A percentile compares a stretch with the other conserved stretches of the same genome.
phyloP scores from a whole-genome alignment of 2,888 invertebrate genomes.

The Lymantria monacha region DNA sequence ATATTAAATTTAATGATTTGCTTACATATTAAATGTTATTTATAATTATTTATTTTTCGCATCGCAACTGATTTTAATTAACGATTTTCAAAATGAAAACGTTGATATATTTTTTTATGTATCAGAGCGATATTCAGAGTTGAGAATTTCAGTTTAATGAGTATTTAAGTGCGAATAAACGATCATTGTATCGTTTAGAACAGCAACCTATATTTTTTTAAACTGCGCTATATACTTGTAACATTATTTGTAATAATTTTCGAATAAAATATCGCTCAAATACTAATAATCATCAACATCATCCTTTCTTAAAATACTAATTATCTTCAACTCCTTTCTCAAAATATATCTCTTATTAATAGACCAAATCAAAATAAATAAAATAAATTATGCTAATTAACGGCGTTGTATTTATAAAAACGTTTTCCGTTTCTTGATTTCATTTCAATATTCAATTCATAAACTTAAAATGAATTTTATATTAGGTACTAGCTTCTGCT shows the following conservation, averaged over 20 bases:
- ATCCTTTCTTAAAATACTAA: not conserved
- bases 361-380: no score
- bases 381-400: no score
- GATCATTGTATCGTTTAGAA: constrained; percentile 17
- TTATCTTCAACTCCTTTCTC: not conserved
- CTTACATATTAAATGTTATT: no score
- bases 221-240: no score
- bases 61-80: constrained; percentile 24
- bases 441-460: no score
- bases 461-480: no score
- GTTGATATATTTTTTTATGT: constrained; percentile 22
- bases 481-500: no score
- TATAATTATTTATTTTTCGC: no score
- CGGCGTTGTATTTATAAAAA: no score
- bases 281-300: not conserved
- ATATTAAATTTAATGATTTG: no score
- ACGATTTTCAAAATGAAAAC: constrained; percentile 29
- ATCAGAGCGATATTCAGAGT: constrained; percentile 21
- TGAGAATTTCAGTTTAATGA: constrained; percentile 25
- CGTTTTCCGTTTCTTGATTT: no score
- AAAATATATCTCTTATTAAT: no score
- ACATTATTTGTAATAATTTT: not conserved
- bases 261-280: not conserved
- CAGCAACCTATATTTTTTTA: constrained; percentile 4
- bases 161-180: constrained; percentile 25